Evolutionary conservation across 2,888 invertebrate species (phyloP).

Genomic region (Mycalesis mineus): DNA sequence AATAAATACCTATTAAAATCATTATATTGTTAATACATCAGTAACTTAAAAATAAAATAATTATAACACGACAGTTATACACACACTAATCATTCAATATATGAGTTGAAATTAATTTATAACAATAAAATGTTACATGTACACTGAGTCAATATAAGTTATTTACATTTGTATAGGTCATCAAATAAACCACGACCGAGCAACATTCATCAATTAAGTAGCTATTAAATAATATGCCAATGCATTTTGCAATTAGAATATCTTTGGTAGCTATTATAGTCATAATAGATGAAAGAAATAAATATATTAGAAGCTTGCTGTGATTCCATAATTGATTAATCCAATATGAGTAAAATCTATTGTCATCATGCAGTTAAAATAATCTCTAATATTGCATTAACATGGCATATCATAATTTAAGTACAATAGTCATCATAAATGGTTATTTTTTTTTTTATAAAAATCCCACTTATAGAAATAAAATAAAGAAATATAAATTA

Average conservation of each 20-base stretch:
- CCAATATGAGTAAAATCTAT: neutral
- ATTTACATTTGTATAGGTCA: conserved; percentile 21
- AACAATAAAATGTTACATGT: conserved; percentile 15
- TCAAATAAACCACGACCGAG: conserved; percentile 8
- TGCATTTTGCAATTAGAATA: conserved; percentile 12
- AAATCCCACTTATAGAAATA: conserved; percentile 36
- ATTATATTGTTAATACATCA: conserved; percentile 64
- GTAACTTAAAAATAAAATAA: conserved; percentile 41
- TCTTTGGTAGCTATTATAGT: conserved; percentile 28
- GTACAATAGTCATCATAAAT: conserved; percentile 45
- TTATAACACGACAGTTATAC: conserved; percentile 31
- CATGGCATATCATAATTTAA: conserved; percentile 39
- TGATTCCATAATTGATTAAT: neutral
- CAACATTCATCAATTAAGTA: conserved; percentile 21
- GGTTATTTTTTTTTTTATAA: conserved; percentile 34
- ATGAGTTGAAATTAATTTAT: conserved; percentile 7
- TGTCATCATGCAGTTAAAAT: conserved; percentile 7
- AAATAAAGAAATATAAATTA: conserved; percentile 30
- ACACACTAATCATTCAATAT: conserved; percentile 15
- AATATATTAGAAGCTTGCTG: conserved; percentile 5
- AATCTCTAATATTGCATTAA: conserved; percentile 11
- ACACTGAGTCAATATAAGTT: conserved; percentile 18
- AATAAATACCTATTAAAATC: conserved; percentile 71
- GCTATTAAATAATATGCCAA: conserved; percentile 17
- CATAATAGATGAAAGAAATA: conserved; percentile 3